Evolutionary conservation across 2,113 vertebrate genomes (phyloP).

Genomic region (Crocuta crocuta): DNA sequence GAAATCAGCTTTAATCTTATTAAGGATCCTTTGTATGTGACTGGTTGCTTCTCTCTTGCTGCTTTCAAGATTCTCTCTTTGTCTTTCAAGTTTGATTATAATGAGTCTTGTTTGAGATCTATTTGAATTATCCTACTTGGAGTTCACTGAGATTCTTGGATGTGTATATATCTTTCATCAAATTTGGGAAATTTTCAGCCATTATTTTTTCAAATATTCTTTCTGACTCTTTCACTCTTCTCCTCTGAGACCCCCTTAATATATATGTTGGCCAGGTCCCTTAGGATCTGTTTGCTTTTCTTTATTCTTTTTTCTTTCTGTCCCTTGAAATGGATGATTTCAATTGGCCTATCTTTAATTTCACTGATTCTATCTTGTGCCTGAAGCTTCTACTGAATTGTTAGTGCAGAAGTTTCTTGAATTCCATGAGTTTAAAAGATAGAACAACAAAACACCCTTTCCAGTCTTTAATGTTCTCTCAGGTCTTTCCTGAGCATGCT

Average conservation of each 20-base stretch:
- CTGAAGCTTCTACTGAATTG: neutral
- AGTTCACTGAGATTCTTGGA: neutral
- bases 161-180: neutral
- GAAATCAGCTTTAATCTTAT: neutral
- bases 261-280: neutral
- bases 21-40: neutral
- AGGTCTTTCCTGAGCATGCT: neutral
- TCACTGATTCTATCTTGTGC: neutral
- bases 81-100: neutral
- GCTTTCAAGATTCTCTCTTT: conserved; percentile 6
- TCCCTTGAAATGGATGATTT: neutral
- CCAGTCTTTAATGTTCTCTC: neutral
- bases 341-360: neutral
- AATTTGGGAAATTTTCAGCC: neutral
- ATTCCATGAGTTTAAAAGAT: neutral
- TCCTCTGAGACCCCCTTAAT: neutral
- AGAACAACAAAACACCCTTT: neutral
- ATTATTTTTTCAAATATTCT: neutral
- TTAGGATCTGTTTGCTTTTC: neutral
- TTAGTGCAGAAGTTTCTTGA: neutral
- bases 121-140: neutral
- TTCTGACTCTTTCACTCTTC: neutral
- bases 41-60: neutral
- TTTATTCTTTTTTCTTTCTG: conserved; percentile 2
- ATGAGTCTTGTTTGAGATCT: neutral